phyloP scores from a whole-genome alignment of 1,140 invertebrate species.

The Andrena cerasifolii region DNA sequence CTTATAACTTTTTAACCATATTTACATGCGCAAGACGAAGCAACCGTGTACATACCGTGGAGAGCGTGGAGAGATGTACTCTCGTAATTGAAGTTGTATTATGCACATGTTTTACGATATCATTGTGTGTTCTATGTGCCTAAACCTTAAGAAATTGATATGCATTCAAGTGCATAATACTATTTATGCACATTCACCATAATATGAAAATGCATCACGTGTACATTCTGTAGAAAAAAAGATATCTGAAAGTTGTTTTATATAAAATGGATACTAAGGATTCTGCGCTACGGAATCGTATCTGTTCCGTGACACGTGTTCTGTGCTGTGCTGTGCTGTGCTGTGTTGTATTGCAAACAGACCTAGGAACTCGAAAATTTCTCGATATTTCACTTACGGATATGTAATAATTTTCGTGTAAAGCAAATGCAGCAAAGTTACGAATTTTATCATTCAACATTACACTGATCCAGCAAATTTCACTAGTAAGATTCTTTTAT shows the following conservation, averaged over 20 bases:
- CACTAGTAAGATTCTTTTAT: constrained; percentile 24
- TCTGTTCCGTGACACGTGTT: constrained; percentile 36
- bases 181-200: constrained; percentile 50
- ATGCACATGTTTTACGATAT: constrained; percentile 59
- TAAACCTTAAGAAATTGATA: constrained; percentile 66
- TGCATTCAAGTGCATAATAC: constrained; percentile 52
- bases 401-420: neutral
- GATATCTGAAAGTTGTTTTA: constrained; percentile 46
- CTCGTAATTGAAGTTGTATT: constrained; percentile 57
- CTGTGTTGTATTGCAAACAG: neutral
- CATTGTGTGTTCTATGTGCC: constrained; percentile 73
- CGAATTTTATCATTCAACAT: constrained; percentile 12
- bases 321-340: constrained; percentile 31
- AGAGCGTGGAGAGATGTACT: constrained; percentile 27
- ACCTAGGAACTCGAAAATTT: constrained; percentile 28
- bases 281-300: constrained; percentile 36
- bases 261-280: constrained; percentile 45
- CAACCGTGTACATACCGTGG: too few species aligned
- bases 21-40: constrained; percentile 25
- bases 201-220: constrained; percentile 55
- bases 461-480: constrained; percentile 4
- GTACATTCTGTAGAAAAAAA: constrained; percentile 52
- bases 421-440: constrained; percentile 23
- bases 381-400: constrained; percentile 21
- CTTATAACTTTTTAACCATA: neutral